Evolutionary conservation across 2,888 invertebrate genomes (phyloP).

Genomic region (Lissonota sp.): DNA sequence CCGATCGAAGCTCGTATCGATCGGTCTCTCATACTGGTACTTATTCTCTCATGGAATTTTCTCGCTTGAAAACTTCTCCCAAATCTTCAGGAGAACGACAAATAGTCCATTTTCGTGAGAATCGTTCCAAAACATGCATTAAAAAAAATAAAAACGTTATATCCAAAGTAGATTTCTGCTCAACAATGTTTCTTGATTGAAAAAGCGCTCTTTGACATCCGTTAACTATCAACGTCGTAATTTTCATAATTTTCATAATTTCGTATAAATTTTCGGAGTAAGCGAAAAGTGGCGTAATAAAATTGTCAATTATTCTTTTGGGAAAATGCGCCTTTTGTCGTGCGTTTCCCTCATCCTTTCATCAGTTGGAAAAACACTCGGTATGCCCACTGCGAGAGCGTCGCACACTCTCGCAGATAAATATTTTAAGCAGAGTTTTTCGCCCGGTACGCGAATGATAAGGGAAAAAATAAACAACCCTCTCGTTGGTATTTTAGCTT

Average conservation of each 20-base stretch:
- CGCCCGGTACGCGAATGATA: not conserved
- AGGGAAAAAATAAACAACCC: constrained; percentile 16
- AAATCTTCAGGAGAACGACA: not conserved
- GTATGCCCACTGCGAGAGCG: constrained; percentile 15
- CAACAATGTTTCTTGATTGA: too few species aligned
- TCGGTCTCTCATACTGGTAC: not conserved
- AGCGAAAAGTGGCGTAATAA: not conserved
- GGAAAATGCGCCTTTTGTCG: constrained; percentile 34
- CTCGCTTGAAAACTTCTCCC: not conserved
- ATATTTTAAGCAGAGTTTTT: constrained; percentile 60
- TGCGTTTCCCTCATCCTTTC: not conserved
- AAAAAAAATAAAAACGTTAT: not conserved
- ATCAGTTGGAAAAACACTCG: not conserved
- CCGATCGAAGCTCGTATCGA: constrained; percentile 32
- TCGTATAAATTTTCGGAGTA: too few species aligned
- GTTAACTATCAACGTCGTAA: not conserved
- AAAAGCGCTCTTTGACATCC: too few species aligned
- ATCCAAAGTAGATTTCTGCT: not conserved
- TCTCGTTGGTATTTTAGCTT: constrained; percentile 1
- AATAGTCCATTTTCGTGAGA: too few species aligned
- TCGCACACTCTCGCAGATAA: constrained; percentile 55
- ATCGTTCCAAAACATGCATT: too few species aligned
- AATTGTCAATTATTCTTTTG: constrained; percentile 58
- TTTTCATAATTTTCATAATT: not conserved
- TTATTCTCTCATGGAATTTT: not conserved